phyloP scores from a whole-genome alignment of 2,888 invertebrate species.

The Steromphala cineraria region DNA sequence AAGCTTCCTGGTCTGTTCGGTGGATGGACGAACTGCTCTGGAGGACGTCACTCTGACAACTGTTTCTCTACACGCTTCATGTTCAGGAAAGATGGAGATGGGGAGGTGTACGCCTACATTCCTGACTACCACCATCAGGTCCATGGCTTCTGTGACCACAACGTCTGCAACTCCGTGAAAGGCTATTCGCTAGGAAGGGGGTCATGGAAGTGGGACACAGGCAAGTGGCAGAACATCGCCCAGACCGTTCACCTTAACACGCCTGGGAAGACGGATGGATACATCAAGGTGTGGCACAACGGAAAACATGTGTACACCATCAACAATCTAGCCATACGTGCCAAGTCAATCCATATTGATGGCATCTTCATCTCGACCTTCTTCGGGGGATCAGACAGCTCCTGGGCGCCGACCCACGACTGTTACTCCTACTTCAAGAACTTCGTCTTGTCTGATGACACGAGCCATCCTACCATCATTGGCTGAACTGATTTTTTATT shows the following conservation, averaged over 20 bases:
- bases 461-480: not conserved
- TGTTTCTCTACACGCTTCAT: slow-evolving; percentile 62
- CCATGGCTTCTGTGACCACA: not conserved
- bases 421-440: slow-evolving; percentile 58
- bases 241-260: slow-evolving; percentile 52
- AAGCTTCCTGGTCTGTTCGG: slow-evolving; percentile 61
- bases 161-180: slow-evolving; percentile 11
- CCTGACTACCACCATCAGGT: not conserved
- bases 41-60: slow-evolving; percentile 46
- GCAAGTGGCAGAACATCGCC: slow-evolving; percentile 46
- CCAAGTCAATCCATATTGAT: slow-evolving; percentile 42
- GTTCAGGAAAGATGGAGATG: slow-evolving; percentile 59
- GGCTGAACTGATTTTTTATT: not conserved
- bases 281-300: slow-evolving; percentile 49
- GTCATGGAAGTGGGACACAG: slow-evolving; percentile 32
- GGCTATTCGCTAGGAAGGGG: slow-evolving; percentile 38
- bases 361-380: slow-evolving; percentile 61
- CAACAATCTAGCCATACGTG: slow-evolving; percentile 43
- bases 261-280: slow-evolving; percentile 43
- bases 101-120: slow-evolving; percentile 43
- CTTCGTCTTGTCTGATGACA: slow-evolving; percentile 36
- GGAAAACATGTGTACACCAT: slow-evolving; percentile 32
- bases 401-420: slow-evolving; percentile 51
- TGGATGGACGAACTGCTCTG: slow-evolving; percentile 39
- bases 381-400: slow-evolving; percentile 50